These are phyloP conservation scores for Standfussiana lucernea DNA, from an alignment of 2,888 invertebrate species.

Conservation along the genomic window DNA sequence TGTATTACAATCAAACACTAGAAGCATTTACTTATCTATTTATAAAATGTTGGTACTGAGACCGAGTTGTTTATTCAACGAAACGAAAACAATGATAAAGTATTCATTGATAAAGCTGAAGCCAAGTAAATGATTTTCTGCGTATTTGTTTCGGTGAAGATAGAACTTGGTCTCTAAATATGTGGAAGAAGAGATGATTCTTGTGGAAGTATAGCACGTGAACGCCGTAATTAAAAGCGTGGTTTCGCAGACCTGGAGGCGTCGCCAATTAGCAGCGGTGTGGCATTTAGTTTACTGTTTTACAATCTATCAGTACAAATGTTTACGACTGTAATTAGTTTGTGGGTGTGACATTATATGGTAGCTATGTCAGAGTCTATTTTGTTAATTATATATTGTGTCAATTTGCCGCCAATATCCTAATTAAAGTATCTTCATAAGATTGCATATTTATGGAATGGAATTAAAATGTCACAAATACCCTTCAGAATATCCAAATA, in stretches of 20 bases:
- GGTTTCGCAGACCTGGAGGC: conserved; percentile 62
- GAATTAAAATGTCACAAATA: neutral
- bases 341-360: conserved; percentile 7
- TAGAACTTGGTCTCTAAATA: conserved; percentile 61
- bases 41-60: conserved; percentile 54
- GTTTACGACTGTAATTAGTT: conserved; percentile 29
- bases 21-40: conserved; percentile 70
- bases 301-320: conserved; percentile 55
- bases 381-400: neutral
- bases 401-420: neutral
- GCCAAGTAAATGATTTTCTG: conserved; percentile 47
- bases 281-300: conserved; percentile 49
- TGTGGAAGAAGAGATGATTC: conserved; percentile 59
- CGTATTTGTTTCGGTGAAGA: conserved; percentile 31
- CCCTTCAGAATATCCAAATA: neutral
- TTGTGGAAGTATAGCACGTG: conserved; percentile 73
- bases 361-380: conserved; percentile 8
- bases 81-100: conserved; percentile 37
- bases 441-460: neutral
- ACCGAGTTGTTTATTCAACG: conserved; percentile 48
- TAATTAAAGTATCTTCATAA: neutral
- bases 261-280: conserved; percentile 63
- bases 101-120: conserved; percentile 32
- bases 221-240: conserved; percentile 73
- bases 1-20: conserved; percentile 52